Base-by-base conservation (phyloP, 2,888 invertebrate genomes). In the Monopis laevigella region DNA sequence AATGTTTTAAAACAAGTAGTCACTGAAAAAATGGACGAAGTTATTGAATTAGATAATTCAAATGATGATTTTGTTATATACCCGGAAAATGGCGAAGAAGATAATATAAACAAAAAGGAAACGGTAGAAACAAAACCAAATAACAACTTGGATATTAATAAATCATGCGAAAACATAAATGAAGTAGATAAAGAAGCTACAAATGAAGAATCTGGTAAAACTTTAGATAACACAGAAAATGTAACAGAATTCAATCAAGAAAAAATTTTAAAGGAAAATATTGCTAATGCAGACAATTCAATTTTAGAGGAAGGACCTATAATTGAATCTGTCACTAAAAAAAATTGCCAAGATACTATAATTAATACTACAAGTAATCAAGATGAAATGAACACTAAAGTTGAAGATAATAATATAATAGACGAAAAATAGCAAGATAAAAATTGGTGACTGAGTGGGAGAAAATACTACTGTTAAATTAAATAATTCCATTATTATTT, bases 1-100 rank as follows among this genome's bases (percentile, higher is more conserved):
- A 65, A 65, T 42, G 56, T 78, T 35, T 49, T 77, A 21, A 68
- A 68, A 35, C 64, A 75, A 55, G 66, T n/a, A n/a, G n/a, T n/a
- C n/a, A n/a, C n/a, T n/a, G n/a, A n/a, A n/a, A n/a, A n/a, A n/a
- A n/a, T n/a, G n/a, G n/a, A 65, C 1, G 51, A 66, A 52, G 69
- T 75, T 51, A 51, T 64, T 43, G 51, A 65, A 12, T 11, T 11
- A 5, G 42, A 30, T 41, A 39, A 40, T 27, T 11, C 13, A 28
- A 14, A 16, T 24, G 19, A 13, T 19, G 32, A 30, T 10, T n/a
- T n/a, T n/a, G n/a, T n/a, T n/a, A n/a, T n/a, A n/a, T n/a, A n/a
- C n/a, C n/a, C n/a, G n/a, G n/a, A n/a, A n/a, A n/a, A n/a, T n/a
- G n/a, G n/a, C n/a, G n/a, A n/a, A n/a, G 14, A 40, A 19, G 16